Evolutionary conservation across 2,113 vertebrate species (phyloP).

Genomic region (Alectura lathami): DNA sequence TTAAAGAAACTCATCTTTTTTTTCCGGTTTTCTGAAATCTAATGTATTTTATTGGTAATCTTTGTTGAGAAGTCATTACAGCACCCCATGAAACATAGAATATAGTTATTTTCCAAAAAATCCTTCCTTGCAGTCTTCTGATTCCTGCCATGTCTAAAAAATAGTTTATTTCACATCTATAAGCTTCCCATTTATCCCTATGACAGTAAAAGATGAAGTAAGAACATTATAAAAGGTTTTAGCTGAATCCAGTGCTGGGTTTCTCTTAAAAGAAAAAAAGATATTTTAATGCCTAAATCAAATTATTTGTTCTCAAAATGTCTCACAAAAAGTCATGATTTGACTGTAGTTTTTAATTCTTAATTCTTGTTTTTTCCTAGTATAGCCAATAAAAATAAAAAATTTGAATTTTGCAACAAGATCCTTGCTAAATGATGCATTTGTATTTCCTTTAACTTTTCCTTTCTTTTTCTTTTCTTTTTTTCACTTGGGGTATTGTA

Average conservation of each 20-base stretch:
- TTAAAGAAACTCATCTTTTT: neutral
- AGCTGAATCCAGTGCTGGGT: neutral
- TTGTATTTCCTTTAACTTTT: neutral
- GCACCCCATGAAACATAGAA: fast-evolving
- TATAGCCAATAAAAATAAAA: neutral
- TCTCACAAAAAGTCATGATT: neutral
- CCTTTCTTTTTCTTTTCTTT: neutral
- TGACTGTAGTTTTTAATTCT: neutral
- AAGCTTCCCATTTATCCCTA: neutral
- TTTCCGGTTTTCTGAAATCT: neutral
- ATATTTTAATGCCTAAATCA: neutral
- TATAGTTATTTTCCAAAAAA: neutral
- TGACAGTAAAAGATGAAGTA: neutral
- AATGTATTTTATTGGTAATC: neutral
- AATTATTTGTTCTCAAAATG: neutral
- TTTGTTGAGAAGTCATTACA: neutral
- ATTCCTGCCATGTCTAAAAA: neutral
- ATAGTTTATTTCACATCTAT: neutral
- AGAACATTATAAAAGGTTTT: neutral
- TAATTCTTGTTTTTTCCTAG: neutral
- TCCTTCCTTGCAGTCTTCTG: neutral
- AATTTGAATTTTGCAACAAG: neutral
- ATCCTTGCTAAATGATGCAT: neutral
- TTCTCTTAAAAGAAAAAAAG: neutral
- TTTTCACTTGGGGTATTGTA: neutral